These are phyloP conservation scores for Tauraco hartlaubi DNA, from an alignment of 2,797 vertebrate genomes.

Conservation along the genomic window DNA sequence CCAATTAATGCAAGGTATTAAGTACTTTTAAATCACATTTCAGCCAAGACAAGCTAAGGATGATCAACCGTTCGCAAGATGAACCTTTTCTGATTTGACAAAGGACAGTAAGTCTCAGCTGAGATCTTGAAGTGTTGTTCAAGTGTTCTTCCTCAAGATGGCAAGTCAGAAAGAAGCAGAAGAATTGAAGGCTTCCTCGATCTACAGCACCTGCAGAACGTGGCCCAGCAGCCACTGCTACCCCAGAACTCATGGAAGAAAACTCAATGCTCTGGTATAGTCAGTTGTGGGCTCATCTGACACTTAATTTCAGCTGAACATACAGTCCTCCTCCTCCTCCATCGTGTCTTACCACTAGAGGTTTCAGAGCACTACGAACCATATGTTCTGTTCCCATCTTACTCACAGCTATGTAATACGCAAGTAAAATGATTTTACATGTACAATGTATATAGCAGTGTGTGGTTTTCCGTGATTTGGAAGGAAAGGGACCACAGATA, in stretches of 20 bases:
- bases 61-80: not conserved
- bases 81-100: not conserved
- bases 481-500: not conserved
- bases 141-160: not conserved
- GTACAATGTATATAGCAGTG: not conserved
- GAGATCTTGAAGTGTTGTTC: not conserved
- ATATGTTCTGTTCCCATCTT: not conserved
- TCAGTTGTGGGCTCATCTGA: not conserved
- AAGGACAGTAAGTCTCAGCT: not conserved
- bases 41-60: not conserved
- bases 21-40: slow-evolving; percentile 14
- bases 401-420: not conserved
- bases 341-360: fast-evolving
- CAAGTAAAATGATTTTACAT: not conserved
- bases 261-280: not conserved
- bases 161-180: not conserved
- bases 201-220: not conserved
- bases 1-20: not conserved
- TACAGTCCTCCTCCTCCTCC: not conserved
- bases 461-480: not conserved
- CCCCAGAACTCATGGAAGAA: fast-evolving
- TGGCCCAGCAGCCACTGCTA: not conserved
- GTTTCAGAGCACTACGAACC: not conserved
- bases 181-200: not conserved
- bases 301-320: not conserved